Conservation (phyloP, 2,797 vertebrate species). For the Chaunax sp. region DNA sequence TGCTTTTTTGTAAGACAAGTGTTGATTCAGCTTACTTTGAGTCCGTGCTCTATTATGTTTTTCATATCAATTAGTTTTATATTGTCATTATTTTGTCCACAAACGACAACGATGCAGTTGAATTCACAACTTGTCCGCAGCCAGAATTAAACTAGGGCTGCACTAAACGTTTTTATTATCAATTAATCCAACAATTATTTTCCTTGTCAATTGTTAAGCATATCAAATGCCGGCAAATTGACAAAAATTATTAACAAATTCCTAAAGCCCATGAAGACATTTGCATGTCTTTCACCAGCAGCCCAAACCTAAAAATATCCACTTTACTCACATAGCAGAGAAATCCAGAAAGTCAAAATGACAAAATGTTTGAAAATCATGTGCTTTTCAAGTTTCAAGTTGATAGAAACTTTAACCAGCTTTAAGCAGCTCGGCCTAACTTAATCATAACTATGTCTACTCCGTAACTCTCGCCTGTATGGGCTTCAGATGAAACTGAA, state of each 20-base stretch:
- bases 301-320: background rate
- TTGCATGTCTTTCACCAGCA: background rate
- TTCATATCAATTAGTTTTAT: background rate
- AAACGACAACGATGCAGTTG: background rate
- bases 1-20: conserved; percentile 2
- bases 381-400: too few relatives aligned
- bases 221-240: background rate
- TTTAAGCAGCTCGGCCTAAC: too few relatives aligned
- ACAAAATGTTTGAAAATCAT: too few relatives aligned
- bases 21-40: background rate
- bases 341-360: background rate
- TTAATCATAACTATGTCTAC: too few relatives aligned
- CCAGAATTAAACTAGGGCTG: background rate
- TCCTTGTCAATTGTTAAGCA: background rate
- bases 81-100: background rate
- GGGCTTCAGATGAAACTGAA: too few relatives aligned
- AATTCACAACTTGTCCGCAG: background rate
- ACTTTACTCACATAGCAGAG: background rate
- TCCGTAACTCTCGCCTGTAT: too few relatives aligned
- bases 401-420: too few relatives aligned
- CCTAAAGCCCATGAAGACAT: background rate
- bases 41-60: background rate
- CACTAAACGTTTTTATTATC: background rate
- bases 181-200: background rate
- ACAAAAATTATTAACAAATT: background rate